Evolutionary conservation across 2,888 invertebrate species (phyloP).

Genomic region (Syrphus vitripennis): DNA sequence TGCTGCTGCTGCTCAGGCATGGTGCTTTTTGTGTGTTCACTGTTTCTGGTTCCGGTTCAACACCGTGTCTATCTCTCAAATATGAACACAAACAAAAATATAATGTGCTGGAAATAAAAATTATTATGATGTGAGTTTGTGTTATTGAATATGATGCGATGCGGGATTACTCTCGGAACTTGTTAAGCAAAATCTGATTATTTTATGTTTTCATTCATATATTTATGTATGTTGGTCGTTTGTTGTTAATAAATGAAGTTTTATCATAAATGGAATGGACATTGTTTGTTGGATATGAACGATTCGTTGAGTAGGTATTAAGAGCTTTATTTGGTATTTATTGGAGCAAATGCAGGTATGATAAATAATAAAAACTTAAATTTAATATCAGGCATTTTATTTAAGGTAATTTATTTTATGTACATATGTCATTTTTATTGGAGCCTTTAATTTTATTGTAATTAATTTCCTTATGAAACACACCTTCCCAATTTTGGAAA

Average conservation of each 20-base stretch:
- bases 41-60: conserved; percentile 1
- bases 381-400: too few relatives aligned
- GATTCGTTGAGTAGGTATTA: not conserved
- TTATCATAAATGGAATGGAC: conserved; percentile 56
- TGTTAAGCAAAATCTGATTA: conserved; percentile 43
- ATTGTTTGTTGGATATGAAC: conserved; percentile 27
- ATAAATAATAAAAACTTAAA: not conserved
- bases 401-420: too few relatives aligned
- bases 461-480: too few relatives aligned
- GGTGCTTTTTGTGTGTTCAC: not conserved
- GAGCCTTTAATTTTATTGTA: too few relatives aligned
- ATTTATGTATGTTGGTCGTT: conserved; percentile 40
- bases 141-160: conserved; percentile 5
- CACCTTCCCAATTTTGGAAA: too few relatives aligned
- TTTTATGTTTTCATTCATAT: too few relatives aligned
- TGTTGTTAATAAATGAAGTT: conserved; percentile 42
- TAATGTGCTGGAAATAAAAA: not conserved
- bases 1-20: not conserved
- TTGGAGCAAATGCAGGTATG: too few relatives aligned
- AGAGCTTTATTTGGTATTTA: not conserved
- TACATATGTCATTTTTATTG: too few relatives aligned
- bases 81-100: not conserved
- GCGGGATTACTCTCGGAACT: conserved; percentile 2
- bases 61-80: not conserved
- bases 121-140: not conserved